Percentiles rank a stretch among this genome's conserved stretches.
phyloP scores from a whole-genome alignment of 2,797 vertebrate species.

The Trachurus trachurus region DNA sequence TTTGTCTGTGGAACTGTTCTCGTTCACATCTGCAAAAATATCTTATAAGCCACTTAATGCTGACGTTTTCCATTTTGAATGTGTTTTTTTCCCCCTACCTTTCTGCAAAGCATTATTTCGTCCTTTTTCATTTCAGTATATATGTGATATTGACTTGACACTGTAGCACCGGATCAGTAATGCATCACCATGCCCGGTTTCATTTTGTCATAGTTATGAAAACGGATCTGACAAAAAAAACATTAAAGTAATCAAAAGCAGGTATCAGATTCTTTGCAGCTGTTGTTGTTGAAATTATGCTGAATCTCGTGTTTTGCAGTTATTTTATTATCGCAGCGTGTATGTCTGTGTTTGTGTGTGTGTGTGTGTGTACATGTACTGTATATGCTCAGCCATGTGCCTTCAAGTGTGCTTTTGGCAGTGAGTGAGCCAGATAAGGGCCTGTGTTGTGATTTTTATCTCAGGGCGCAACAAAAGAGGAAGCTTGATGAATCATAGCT shows the following conservation, averaged over 20 bases:
- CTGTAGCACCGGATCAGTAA: not conserved
- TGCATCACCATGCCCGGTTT: not conserved
- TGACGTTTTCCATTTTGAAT: not conserved
- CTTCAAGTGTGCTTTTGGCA: constrained; percentile 72
- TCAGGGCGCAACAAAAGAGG: constrained; percentile 60
- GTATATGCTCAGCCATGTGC: constrained; percentile 35
- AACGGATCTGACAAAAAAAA: not conserved
- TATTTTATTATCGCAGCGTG: constrained; percentile 34
- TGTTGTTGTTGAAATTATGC: constrained; percentile 17
- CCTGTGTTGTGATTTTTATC: constrained; percentile 72
- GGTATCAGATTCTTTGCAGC: constrained; percentile 26
- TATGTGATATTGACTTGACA: not conserved
- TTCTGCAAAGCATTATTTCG: not conserved
- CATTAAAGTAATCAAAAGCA: constrained; percentile 12
- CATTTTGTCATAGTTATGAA: constrained; percentile 4
- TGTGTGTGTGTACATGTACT: not conserved
- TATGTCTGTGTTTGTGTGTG: constrained; percentile 14
- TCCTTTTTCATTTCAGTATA: not conserved
- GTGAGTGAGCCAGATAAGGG: constrained; percentile 62
- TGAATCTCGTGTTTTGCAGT: constrained; percentile 25
- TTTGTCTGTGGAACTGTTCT: not conserved
- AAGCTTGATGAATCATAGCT: constrained; percentile 73
- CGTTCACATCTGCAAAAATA: not conserved
- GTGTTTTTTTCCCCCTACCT: not conserved
- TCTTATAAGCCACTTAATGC: not conserved